A percentile compares a stretch with the other conserved stretches of the same genome.
phyloP scores from a whole-genome alignment of 2,888 invertebrate genomes.

The Dryomyza anilis region DNA sequence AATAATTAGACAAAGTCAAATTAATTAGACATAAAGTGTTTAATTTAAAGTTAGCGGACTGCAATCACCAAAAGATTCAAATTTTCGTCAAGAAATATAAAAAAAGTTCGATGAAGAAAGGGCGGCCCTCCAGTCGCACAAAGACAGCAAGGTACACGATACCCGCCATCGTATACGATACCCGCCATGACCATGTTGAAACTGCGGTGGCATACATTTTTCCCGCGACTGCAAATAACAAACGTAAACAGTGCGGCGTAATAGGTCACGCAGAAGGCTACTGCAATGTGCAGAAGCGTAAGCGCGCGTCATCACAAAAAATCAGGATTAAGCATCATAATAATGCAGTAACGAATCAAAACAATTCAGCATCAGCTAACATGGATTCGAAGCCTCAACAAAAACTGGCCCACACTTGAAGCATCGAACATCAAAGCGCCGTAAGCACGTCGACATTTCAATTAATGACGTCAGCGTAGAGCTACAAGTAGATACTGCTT shows the following conservation, averaged over 20 bases:
- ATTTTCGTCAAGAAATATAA: slow-evolving; percentile 14
- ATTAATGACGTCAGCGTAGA: too few relatives aligned
- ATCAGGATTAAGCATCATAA: too few relatives aligned
- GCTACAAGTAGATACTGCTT: too few relatives aligned
- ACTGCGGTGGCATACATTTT: slow-evolving; percentile 30
- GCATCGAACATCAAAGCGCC: slow-evolving; percentile 31
- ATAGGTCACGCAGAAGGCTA: slow-evolving; percentile 32
- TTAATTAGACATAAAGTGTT: slow-evolving; percentile 23
- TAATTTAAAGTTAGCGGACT: too few relatives aligned
- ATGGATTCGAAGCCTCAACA: too few relatives aligned
- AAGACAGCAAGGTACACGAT: background rate
- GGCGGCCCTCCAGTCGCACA: background rate
- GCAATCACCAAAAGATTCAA: slow-evolving; percentile 1
- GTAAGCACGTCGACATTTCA: too few relatives aligned
- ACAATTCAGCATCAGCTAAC: background rate
- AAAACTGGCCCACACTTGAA: slow-evolving; percentile 25
- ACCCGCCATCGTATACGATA: too few relatives aligned
- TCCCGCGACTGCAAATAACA: slow-evolving; percentile 29
- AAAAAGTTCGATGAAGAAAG: slow-evolving; percentile 16
- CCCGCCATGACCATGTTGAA: too few relatives aligned
- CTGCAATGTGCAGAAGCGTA: too few relatives aligned
- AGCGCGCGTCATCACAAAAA: too few relatives aligned
- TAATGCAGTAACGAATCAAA: background rate
- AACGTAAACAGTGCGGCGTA: slow-evolving; percentile 28
- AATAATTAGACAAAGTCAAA: slow-evolving; percentile 7